These are phyloP conservation scores for Drosophila mimetica DNA, from an alignment of 2,888 invertebrate species.

Conservation along the genomic window DNA sequence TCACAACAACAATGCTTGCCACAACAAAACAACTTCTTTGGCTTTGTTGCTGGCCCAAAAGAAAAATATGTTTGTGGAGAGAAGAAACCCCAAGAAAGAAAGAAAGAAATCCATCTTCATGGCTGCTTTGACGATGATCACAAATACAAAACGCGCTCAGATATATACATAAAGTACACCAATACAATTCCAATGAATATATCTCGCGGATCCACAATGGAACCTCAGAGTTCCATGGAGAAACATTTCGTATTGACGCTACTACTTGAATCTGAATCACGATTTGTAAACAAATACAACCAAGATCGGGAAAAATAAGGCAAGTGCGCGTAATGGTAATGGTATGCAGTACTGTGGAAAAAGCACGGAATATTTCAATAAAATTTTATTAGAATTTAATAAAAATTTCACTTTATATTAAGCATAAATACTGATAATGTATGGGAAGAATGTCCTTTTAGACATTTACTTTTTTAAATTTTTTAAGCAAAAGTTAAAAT, in stretches of 20 bases:
- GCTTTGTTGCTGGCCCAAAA: conserved; percentile 58
- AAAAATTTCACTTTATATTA: too few relatives aligned
- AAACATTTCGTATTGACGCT: conserved; percentile 61
- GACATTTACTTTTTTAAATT: too few relatives aligned
- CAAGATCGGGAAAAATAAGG: conserved; percentile 22
- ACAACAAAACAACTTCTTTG: conserved; percentile 82
- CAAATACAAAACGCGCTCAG: conserved; percentile 36
- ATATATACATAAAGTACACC: conserved; percentile 3
- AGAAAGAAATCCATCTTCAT: conserved; percentile 81
- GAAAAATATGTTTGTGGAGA: conserved; percentile 38
- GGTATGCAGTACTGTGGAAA: conserved; percentile 60
- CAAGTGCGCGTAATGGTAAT: conserved; percentile 72
- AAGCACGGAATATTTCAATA: neutral
- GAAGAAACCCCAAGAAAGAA: conserved; percentile 34
- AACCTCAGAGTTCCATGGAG: conserved; percentile 35
- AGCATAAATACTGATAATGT: too few relatives aligned
- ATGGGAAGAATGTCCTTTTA: too few relatives aligned
- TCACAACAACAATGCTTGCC: conserved; percentile 83
- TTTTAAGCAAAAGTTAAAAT: too few relatives aligned
- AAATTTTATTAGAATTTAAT: too few relatives aligned
- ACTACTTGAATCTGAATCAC: conserved; percentile 80
- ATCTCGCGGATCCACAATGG: conserved; percentile 35
- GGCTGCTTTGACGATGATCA: conserved; percentile 65
- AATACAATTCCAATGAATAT: conserved; percentile 3
- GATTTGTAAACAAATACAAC: conserved; percentile 79